These are phyloP conservation scores for Furcula furcula DNA, from an alignment of 2,888 invertebrate genomes.

Conservation along the genomic window DNA sequence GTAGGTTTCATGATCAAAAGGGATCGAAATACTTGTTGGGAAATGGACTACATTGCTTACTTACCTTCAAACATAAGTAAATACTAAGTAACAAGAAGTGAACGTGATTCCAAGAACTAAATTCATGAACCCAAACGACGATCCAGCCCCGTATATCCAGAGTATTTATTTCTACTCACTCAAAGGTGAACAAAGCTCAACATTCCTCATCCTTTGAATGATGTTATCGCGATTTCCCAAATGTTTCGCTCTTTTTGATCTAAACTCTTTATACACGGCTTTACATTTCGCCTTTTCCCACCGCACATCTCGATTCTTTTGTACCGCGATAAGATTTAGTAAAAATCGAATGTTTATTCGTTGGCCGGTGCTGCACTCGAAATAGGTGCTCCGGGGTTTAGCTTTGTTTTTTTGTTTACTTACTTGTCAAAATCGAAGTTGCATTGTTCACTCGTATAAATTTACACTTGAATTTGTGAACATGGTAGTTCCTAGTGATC, in stretches of 20 bases:
- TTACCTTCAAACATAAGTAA: slow-evolving; percentile 1
- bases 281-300: slow-evolving; percentile 60
- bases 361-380: slow-evolving; percentile 34
- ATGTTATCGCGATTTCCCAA: slow-evolving; percentile 72
- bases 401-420: slow-evolving; percentile 11
- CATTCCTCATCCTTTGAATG: slow-evolving; percentile 74
- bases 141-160: slow-evolving; percentile 37
- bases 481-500: too few species aligned
- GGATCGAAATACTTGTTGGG: not conserved
- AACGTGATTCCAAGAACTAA: slow-evolving; percentile 17
- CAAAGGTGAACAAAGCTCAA: slow-evolving; percentile 69
- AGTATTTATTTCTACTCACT: slow-evolving; percentile 65
- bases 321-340: slow-evolving; percentile 55
- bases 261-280: slow-evolving; percentile 71
- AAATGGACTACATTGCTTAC: not conserved
- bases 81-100: slow-evolving; percentile 15
- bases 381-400: slow-evolving; percentile 25
- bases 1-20: not conserved
- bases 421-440: not conserved
- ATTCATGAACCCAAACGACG: slow-evolving; percentile 2
- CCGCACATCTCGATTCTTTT: slow-evolving; percentile 70
- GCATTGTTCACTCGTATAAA: not conserved
- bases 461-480: too few species aligned
- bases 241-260: slow-evolving; percentile 75
- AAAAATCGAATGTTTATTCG: slow-evolving; percentile 55